These are phyloP conservation scores for Deilephila elpenor DNA, from an alignment of 2,888 invertebrate genomes.

Conservation along the genomic window DNA sequence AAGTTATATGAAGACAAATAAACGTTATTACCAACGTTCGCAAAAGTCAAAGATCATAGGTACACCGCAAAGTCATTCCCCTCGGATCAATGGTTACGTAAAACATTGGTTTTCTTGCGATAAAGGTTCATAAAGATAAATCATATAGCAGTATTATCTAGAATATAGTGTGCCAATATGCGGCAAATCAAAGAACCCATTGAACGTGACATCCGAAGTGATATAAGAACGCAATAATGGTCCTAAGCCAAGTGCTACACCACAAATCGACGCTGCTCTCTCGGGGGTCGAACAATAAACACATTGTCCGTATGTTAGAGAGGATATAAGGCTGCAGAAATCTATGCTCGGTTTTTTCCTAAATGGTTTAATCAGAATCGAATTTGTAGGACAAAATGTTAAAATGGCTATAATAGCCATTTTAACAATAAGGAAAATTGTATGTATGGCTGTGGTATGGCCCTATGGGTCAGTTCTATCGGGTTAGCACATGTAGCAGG, in stretches of 20 bases:
- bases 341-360: neutral
- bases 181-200: constrained; percentile 34
- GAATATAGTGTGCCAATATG: neutral
- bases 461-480: no score
- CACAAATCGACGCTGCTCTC: constrained; percentile 39
- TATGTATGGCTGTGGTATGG: no score
- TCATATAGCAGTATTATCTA: neutral
- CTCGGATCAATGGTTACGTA: neutral
- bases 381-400: no score
- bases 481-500: no score
- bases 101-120: neutral
- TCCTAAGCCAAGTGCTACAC: constrained; percentile 33
- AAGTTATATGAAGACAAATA: neutral
- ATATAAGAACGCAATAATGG: constrained; percentile 40
- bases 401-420: no score
- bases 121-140: neutral
- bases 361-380: neutral
- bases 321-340: neutral
- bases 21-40: neutral
- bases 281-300: constrained; percentile 31
- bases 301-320: neutral
- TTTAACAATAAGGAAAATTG: no score
- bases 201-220: constrained; percentile 31
- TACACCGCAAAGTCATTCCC: neutral
- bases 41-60: neutral